Evolutionary conservation across 2,113 vertebrate genomes (phyloP).

Genomic region (Syrrhaptes paradoxus): DNA sequence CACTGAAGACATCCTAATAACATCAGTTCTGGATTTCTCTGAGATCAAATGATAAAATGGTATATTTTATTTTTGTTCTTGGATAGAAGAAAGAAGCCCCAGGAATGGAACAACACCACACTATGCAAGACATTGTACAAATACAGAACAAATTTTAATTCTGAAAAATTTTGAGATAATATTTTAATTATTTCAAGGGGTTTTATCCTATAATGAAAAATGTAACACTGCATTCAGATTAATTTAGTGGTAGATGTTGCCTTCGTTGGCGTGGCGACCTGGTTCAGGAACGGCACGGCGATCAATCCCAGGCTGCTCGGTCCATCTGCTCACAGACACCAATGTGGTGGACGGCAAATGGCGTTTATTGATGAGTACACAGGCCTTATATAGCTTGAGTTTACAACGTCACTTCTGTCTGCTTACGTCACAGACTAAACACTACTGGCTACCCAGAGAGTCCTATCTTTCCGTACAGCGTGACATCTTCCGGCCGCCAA

Average conservation of each 20-base stretch:
- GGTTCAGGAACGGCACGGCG: too few relatives aligned
- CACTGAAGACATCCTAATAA: neutral
- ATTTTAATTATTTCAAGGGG: neutral
- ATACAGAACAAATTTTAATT: neutral
- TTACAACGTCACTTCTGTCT: too few relatives aligned
- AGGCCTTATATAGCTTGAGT: too few relatives aligned
- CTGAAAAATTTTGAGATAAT: neutral
- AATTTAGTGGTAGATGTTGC: slow-evolving; percentile 2
- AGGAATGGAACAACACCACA: neutral
- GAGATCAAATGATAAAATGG: neutral
- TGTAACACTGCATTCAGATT: neutral
- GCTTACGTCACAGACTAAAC: too few relatives aligned
- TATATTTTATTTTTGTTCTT: neutral
- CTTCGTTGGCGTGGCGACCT: too few relatives aligned
- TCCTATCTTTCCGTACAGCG: too few relatives aligned
- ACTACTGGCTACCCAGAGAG: too few relatives aligned
- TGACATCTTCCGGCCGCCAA: too few relatives aligned
- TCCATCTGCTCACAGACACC: too few relatives aligned
- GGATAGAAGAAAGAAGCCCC: neutral
- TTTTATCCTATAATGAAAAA: neutral
- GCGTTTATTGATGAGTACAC: too few relatives aligned
- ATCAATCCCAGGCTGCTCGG: too few relatives aligned
- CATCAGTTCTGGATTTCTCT: neutral
- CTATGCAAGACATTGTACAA: neutral
- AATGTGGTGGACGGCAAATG: too few relatives aligned